Percentiles rank a stretch among this genome's conserved stretches.
Conservation (phyloP, 1,140 invertebrate genomes). For the Adelges cooleyi region DNA sequence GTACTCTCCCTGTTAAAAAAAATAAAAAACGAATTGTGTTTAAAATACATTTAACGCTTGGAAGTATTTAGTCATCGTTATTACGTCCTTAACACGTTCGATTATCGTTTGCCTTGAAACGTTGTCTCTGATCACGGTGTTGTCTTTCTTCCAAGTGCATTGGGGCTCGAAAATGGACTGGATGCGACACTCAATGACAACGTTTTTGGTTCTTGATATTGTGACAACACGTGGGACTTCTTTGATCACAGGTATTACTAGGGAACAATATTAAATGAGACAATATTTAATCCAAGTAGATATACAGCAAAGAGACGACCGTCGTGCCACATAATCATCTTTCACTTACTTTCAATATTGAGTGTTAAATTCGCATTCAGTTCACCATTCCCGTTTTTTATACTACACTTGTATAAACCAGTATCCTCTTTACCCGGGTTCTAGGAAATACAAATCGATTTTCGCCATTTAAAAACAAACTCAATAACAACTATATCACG, state of each 20-base stretch:
- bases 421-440: constrained; percentile 90
- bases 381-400: constrained; percentile 91
- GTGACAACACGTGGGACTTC: constrained; percentile 81
- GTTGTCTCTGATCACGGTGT: constrained; percentile 61
- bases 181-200: constrained; percentile 81
- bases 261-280: constrained; percentile 35
- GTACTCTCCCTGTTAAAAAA: constrained; percentile 70
- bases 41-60: neutral
- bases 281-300: neutral
- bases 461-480: neutral
- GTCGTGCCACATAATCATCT: neutral
- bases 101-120: constrained; percentile 60
- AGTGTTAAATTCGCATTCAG: constrained; percentile 91
- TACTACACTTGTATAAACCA: constrained; percentile 95
- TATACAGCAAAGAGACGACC: too few species aligned
- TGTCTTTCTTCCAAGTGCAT: constrained; percentile 82
- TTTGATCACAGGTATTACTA: constrained; percentile 86
- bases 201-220: constrained; percentile 76
- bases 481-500: too few species aligned
- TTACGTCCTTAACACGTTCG: constrained; percentile 64
- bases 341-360: constrained; percentile 87
- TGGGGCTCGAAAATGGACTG: constrained; percentile 76
- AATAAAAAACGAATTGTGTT: constrained; percentile 29
- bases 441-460: constrained; percentile 39
- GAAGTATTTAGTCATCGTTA: constrained; percentile 24